Percentiles rank a stretch among this genome's conserved stretches.
These are phyloP conservation scores for Hemitrygon akajei DNA, from an alignment of 2,797 vertebrate species.

Conservation along the genomic window DNA sequence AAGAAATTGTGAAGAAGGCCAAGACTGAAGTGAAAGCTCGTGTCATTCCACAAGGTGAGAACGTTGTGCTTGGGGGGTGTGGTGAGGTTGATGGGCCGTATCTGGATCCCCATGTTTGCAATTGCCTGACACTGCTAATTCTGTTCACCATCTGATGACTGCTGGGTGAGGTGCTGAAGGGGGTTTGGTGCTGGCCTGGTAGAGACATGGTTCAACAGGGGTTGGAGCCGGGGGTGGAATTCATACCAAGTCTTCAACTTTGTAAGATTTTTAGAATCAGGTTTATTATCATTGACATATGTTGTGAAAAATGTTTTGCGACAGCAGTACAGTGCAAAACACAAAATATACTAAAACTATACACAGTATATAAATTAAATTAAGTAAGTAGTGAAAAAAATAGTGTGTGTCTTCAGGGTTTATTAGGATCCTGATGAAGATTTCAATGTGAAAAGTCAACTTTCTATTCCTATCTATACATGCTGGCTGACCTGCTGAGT, in stretches of 20 bases:
- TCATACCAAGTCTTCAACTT: background rate
- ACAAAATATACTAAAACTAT: no score
- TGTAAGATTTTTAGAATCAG: no score
- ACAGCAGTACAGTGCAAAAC: no score
- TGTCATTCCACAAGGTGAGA: conserved; percentile 77
- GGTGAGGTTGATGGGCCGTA: background rate
- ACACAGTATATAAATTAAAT: no score
- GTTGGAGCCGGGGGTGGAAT: background rate
- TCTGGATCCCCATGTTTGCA: background rate
- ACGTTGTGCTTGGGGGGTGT: background rate
- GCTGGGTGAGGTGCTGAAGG: background rate
- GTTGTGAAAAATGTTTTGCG: no score
- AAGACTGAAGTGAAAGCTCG: conserved; percentile 80
- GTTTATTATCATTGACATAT: no score
- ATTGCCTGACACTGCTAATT: background rate
- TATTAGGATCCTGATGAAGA: no score
- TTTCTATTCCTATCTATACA: no score
- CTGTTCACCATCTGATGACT: background rate
- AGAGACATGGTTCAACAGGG: background rate
- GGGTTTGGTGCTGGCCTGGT: background rate
- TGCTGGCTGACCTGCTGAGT: no score
- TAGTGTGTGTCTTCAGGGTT: no score
- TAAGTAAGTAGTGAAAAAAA: no score
- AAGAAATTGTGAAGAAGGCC: conserved; percentile 85
- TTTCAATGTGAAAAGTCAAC: no score